These are phyloP conservation scores for Choloepus didactylus DNA, from an alignment of 2,797 vertebrate species.

Conservation along the genomic window DNA sequence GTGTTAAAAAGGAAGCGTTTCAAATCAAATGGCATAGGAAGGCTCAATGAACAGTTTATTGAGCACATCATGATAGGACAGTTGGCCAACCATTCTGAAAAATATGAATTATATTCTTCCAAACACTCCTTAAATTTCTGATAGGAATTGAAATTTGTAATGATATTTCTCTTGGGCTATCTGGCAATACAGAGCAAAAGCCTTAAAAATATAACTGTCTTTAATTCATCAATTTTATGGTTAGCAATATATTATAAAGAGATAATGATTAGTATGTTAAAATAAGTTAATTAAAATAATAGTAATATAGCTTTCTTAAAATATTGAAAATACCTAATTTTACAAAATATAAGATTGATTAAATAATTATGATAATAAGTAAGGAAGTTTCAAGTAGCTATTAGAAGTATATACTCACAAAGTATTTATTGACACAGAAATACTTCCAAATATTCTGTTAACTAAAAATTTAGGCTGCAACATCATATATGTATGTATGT, in stretches of 20 bases:
- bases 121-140: not conserved
- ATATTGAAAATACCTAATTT: not conserved
- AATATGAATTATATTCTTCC: not conserved
- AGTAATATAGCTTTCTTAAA: conserved; percentile 2
- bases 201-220: conserved; percentile 4
- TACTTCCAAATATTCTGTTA: not conserved
- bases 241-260: conserved; percentile 32
- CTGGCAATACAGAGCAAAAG: not conserved
- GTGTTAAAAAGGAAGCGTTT: not conserved
- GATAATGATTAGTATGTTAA: not conserved
- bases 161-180: not conserved
- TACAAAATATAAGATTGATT: not conserved
- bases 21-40: not conserved
- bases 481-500: not conserved
- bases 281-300: conserved; percentile 31
- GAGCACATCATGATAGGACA: not conserved
- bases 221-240: not conserved
- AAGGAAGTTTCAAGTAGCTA: not conserved
- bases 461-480: too few relatives aligned
- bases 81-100: not conserved
- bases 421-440: not conserved
- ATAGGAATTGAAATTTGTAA: not conserved
- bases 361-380: conserved; percentile 41
- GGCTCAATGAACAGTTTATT: not conserved
- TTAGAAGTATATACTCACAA: not conserved